A percentile compares a stretch with the other conserved stretches of the same genome.
phyloP scores from a whole-genome alignment of 1,140 invertebrate species.

The Anagrus nilaparvatae region DNA sequence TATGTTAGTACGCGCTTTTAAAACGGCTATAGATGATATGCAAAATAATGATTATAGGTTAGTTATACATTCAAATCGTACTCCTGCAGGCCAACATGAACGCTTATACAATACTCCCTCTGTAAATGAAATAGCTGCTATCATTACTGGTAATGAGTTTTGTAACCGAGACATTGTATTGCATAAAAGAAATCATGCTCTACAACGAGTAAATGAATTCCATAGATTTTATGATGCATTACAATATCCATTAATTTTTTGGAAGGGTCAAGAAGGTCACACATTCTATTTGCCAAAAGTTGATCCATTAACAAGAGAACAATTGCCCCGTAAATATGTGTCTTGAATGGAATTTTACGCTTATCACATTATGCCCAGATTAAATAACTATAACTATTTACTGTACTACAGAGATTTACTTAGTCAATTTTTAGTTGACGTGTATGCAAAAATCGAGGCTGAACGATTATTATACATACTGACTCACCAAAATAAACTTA shows the following conservation, averaged over 20 bases:
- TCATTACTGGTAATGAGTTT: conserved; percentile 22
- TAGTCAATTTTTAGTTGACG: conserved; percentile 39
- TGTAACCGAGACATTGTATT: conserved; percentile 35
- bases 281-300: no score
- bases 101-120: conserved; percentile 24
- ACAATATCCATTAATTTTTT: background rate
- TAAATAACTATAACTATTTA: conserved; percentile 11
- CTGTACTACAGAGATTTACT: conserved; percentile 15
- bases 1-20: conserved; percentile 32
- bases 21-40: conserved; percentile 30
- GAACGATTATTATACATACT: conserved; percentile 34
- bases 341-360: conserved; percentile 31
- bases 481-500: conserved; percentile 39
- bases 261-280: background rate
- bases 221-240: background rate
- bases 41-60: conserved; percentile 31
- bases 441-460: conserved; percentile 43
- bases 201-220: conserved; percentile 20
- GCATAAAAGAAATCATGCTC: conserved; percentile 29
- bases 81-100: conserved; percentile 25
- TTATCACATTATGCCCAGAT: conserved; percentile 29
- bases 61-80: conserved; percentile 33
- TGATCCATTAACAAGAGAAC: conserved; percentile 19
- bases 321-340: conserved; percentile 27
- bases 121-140: conserved; percentile 23